Conservation (phyloP, 2,888 invertebrate genomes). For the Amblyjoppa fuscipennis region DNA sequence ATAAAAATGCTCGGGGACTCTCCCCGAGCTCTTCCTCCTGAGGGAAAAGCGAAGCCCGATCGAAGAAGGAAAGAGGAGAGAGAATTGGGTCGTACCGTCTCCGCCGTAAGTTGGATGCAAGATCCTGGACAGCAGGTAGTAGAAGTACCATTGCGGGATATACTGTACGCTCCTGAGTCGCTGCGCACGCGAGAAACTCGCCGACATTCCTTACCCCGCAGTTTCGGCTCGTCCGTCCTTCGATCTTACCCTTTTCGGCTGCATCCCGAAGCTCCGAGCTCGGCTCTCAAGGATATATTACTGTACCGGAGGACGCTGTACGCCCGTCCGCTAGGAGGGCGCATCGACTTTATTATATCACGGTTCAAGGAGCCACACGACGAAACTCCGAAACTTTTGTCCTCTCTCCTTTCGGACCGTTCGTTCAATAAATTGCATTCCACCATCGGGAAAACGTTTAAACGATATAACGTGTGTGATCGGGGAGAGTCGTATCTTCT, state of each 20-base stretch:
- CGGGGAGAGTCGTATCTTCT: constrained; percentile 48
- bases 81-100: constrained; percentile 40
- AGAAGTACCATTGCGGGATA: background rate
- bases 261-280: constrained; percentile 30
- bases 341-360: constrained; percentile 62
- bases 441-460: constrained; percentile 47
- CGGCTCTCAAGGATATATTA: constrained; percentile 29
- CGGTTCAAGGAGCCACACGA: constrained; percentile 47
- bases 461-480: constrained; percentile 39
- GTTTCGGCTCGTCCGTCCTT: constrained; percentile 13
- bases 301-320: background rate
- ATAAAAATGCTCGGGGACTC: constrained; percentile 60
- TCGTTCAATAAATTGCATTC: constrained; percentile 63
- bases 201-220: constrained; percentile 25
- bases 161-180: background rate
- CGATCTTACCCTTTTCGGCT: constrained; percentile 33
- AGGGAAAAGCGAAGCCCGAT: background rate
- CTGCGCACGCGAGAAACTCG: constrained; percentile 17
- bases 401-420: constrained; percentile 23
- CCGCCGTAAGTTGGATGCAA: background rate
- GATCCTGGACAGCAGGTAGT: constrained; percentile 2
- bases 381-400: constrained; percentile 47
- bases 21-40: constrained; percentile 26
- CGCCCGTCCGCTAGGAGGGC: constrained; percentile 22
- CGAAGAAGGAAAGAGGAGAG: constrained; percentile 18